Percentiles rank a stretch among this genome's conserved stretches.
Conservation (phyloP, 1,140 invertebrate genomes). For the Lanistes nyassanus region DNA sequence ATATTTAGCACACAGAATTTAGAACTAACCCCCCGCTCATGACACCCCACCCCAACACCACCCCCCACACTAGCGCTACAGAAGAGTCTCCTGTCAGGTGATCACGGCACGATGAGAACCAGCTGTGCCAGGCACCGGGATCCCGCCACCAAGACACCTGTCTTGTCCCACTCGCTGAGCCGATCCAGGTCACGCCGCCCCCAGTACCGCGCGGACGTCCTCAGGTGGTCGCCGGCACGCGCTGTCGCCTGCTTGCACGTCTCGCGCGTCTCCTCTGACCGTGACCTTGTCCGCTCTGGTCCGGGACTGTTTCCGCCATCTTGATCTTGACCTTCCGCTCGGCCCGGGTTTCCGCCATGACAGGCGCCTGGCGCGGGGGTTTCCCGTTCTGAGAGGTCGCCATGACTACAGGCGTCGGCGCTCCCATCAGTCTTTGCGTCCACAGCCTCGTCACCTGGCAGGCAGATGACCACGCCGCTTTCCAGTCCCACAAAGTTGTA, state of each 20-base stretch:
- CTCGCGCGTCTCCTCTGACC: no score
- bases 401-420: no score
- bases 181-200: constrained; percentile 10
- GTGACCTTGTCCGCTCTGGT: no score
- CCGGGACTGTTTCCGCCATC: no score
- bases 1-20: no score
- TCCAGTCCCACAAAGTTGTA: constrained; percentile 35
- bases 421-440: background rate
- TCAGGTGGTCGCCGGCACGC: background rate
- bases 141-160: constrained; percentile 25
- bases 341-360: background rate
- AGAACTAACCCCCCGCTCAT: no score
- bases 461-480: constrained; percentile 26
- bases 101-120: constrained; percentile 20
- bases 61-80: no score
- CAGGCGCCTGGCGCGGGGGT: background rate
- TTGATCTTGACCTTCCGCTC: background rate
- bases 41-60: no score
- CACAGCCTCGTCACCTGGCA: constrained; percentile 25
- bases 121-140: constrained; percentile 23
- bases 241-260: no score
- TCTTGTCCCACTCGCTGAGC: constrained; percentile 30
- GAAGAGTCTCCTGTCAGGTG: no score
- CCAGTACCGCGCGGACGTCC: background rate
- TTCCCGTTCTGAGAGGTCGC: no score